Evolutionary conservation across 2,888 invertebrate genomes (phyloP).

Genomic region (Spisula solida): DNA sequence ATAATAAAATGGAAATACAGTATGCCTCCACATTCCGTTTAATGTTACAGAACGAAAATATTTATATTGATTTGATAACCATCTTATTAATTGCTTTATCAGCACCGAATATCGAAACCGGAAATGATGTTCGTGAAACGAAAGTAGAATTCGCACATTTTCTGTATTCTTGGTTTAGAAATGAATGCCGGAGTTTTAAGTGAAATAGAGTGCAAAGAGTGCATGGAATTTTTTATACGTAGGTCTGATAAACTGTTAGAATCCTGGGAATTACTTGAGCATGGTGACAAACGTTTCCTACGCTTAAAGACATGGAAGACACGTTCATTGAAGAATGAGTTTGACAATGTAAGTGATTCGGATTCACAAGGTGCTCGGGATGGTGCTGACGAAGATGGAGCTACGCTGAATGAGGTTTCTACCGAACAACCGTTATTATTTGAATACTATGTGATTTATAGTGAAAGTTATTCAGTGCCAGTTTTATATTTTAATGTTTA

Average conservation of each 20-base stretch:
- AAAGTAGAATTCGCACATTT: conserved; percentile 11
- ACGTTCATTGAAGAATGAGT: neutral
- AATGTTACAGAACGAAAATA: neutral
- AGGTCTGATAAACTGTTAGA: conserved; percentile 21
- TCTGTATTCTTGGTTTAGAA: neutral
- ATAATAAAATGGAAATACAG: neutral
- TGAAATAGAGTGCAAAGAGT: conserved; percentile 9
- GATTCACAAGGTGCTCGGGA: neutral
- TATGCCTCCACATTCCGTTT: too few relatives aligned
- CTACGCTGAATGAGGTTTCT: neutral
- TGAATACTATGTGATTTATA: conserved; percentile 87
- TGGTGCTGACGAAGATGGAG: neutral
- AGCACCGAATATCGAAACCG: conserved; percentile 26
- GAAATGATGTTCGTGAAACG: conserved; percentile 19
- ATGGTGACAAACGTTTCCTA: neutral
- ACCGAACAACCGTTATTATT: conserved; percentile 66
- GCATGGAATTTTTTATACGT: conserved; percentile 1
- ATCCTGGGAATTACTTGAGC: conserved; percentile 28
- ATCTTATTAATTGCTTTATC: neutral
- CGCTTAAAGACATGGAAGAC: neutral
- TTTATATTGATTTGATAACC: neutral
- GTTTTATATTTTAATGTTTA: conserved; percentile 87
- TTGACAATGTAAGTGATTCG: neutral
- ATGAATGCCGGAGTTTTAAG: conserved; percentile 27
- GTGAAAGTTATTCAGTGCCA: conserved; percentile 87